Evolutionary conservation across 2,797 vertebrate species (phyloP).

Genomic region (Ambastaia sidthimunki): DNA sequence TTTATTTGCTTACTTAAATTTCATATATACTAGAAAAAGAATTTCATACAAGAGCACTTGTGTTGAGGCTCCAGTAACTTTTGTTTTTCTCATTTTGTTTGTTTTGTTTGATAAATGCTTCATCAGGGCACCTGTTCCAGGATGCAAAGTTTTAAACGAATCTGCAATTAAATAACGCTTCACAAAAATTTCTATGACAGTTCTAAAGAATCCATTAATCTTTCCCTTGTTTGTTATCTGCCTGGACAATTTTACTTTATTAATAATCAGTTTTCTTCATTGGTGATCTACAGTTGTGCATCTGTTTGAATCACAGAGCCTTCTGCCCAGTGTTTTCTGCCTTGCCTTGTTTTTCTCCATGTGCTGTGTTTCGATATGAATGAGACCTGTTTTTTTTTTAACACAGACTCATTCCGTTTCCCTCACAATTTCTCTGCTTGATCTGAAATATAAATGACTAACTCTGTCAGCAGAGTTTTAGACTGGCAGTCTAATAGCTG

Average conservation of each 20-base stretch:
- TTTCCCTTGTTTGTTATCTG: not conserved
- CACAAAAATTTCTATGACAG: not conserved
- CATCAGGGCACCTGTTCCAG: not conserved
- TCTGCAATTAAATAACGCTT: not conserved
- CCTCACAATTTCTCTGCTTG: slow-evolving; percentile 27
- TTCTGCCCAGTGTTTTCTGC: not conserved
- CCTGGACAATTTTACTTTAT: slow-evolving; percentile 13
- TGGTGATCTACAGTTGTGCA: slow-evolving; percentile 17
- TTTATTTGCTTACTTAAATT: not conserved
- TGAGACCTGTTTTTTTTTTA: slow-evolving; percentile 23
- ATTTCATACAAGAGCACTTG: not conserved
- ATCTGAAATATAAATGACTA: slow-evolving; percentile 43
- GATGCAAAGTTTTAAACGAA: slow-evolving; percentile 5
- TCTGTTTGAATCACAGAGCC: not conserved
- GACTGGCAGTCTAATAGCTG: slow-evolving; percentile 37
- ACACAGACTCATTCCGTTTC: slow-evolving; percentile 33
- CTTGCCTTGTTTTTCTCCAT: slow-evolving; percentile 25
- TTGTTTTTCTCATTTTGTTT: not conserved
- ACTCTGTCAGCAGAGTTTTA: slow-evolving; percentile 38
- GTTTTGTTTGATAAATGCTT: slow-evolving; percentile 1
- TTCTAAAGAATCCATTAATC: slow-evolving; percentile 5
- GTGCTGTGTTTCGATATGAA: slow-evolving; percentile 28
- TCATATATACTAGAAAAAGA: not conserved
- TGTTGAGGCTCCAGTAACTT: not conserved
- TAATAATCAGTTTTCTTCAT: slow-evolving; percentile 31